Evolutionary conservation across 2,797 vertebrate genomes (phyloP).

Genomic region (Epinephelus awoara): DNA sequence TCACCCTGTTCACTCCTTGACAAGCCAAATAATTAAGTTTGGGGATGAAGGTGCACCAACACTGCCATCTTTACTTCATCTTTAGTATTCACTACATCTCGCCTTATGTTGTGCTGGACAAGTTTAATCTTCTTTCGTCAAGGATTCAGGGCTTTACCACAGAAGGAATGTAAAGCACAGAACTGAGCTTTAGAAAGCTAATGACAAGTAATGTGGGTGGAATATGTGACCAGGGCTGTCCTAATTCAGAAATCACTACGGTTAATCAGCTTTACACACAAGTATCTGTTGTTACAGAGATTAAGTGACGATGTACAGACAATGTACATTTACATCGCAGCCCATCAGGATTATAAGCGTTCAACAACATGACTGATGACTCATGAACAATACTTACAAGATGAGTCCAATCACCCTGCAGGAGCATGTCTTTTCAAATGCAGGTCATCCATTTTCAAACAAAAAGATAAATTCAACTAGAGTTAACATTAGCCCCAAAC

Average conservation of each 20-base stretch:
- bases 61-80: conserved; percentile 15
- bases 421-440: neutral
- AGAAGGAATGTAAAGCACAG: conserved; percentile 49
- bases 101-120: conserved; percentile 38
- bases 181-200: conserved; percentile 36
- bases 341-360: neutral
- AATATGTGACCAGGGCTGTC: conserved; percentile 20
- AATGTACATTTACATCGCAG: conserved; percentile 12
- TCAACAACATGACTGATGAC: neutral
- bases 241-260: conserved; percentile 23
- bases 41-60: conserved; percentile 28
- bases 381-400: conserved; percentile 59
- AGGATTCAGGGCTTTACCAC: conserved; percentile 55
- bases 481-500: conserved; percentile 9
- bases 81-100: conserved; percentile 42
- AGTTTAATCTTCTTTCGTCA: conserved; percentile 64
- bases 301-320: neutral
- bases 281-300: neutral
- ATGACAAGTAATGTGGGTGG: conserved; percentile 28
- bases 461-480: conserved; percentile 6
- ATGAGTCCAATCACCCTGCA: conserved; percentile 2
- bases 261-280: conserved; percentile 28
- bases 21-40: conserved; percentile 26
- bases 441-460: conserved; percentile 26
- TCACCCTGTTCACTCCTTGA: conserved; percentile 14